phyloP scores from a whole-genome alignment of 1,140 invertebrate genomes.

The Epicauta chinensis region DNA sequence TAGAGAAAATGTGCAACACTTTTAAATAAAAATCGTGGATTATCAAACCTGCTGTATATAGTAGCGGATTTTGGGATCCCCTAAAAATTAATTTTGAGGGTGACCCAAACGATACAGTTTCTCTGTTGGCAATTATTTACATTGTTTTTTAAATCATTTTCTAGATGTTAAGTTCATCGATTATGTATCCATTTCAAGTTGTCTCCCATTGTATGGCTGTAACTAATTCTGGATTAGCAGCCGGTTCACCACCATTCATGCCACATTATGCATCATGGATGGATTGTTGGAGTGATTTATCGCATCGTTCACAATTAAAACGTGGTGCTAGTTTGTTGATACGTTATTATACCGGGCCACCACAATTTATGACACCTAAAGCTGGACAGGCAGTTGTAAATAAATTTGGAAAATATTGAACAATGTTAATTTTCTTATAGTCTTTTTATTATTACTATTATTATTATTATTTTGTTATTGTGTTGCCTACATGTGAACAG shows the following conservation, averaged over 20 bases:
- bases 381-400: slow-evolving; percentile 10
- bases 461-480: background rate
- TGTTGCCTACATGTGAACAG: background rate
- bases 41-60: too few species aligned
- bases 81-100: too few species aligned
- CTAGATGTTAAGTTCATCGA: slow-evolving; percentile 64
- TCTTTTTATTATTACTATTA: background rate
- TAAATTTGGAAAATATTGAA: background rate
- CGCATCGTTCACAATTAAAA: slow-evolving; percentile 66
- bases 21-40: too few species aligned
- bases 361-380: slow-evolving; percentile 29
- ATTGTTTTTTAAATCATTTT: slow-evolving; percentile 43
- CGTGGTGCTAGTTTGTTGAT: slow-evolving; percentile 76
- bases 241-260: slow-evolving; percentile 74
- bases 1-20: too few species aligned
- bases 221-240: slow-evolving; percentile 65
- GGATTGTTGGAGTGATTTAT: slow-evolving; percentile 72
- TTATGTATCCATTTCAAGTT: slow-evolving; percentile 81
- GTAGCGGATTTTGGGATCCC: too few species aligned
- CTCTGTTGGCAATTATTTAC: slow-evolving; percentile 22
- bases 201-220: slow-evolving; percentile 84
- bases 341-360: slow-evolving; percentile 69
- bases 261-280: slow-evolving; percentile 70
- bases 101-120: too few species aligned
- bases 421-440: background rate